A percentile compares a stretch with the other conserved stretches of the same genome.
These are phyloP conservation scores for Hirtodrosophila duncani DNA, from an alignment of 2,888 invertebrate genomes.

Conservation along the genomic window DNA sequence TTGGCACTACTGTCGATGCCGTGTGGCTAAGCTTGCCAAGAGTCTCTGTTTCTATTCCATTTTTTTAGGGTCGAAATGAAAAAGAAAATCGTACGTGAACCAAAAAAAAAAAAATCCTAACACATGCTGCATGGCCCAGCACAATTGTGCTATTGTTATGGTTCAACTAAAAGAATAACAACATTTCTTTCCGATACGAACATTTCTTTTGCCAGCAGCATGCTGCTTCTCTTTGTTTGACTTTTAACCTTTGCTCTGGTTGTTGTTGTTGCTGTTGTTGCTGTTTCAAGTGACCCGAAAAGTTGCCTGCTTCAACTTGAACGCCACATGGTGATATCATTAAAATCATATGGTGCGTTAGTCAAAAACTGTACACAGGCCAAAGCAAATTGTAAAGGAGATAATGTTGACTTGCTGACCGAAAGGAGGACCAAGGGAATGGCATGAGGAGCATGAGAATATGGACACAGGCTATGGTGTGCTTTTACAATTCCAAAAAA, in stretches of 20 bases:
- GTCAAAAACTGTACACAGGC: conserved; percentile 53
- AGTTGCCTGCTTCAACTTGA: conserved; percentile 20
- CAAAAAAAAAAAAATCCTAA: conserved; percentile 35
- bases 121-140: conserved; percentile 16
- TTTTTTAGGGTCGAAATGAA: too few relatives aligned
- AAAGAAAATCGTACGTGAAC: conserved; percentile 35
- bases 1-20: conserved; percentile 34
- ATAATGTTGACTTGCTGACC: conserved; percentile 6
- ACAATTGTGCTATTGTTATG: conserved; percentile 29
- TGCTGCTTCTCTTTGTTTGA: conserved; percentile 11
- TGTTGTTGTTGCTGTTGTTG: too few relatives aligned
- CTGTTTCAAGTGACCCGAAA: conserved; percentile 8
- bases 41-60: neutral
- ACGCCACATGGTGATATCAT: conserved; percentile 42
- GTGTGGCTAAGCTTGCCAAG: too few relatives aligned
- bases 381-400: conserved; percentile 11
- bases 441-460: too few relatives aligned
- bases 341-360: conserved; percentile 64
- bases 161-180: conserved; percentile 18
- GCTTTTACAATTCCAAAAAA: too few relatives aligned
- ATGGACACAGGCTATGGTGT: too few relatives aligned
- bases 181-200: conserved; percentile 21
- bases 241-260: conserved; percentile 37
- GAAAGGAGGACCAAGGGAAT: too few relatives aligned
- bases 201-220: conserved; percentile 1